Conservation (phyloP, 1,140 invertebrate species). For the Apis cerana region DNA sequence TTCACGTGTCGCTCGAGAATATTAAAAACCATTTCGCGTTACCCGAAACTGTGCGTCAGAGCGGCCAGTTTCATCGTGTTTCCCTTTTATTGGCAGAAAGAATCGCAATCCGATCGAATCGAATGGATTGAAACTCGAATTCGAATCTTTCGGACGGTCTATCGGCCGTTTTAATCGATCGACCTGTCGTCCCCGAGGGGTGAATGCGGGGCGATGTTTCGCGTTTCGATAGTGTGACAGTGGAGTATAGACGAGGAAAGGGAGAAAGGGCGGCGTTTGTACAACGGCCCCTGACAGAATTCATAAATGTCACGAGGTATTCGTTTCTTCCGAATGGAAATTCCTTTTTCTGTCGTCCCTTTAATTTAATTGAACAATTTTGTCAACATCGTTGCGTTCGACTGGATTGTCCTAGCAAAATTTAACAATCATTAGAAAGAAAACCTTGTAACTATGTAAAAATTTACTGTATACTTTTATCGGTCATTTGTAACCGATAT, state of each 20-base stretch:
- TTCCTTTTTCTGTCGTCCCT: too few relatives aligned
- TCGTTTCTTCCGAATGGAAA: too few relatives aligned
- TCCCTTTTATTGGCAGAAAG: background rate
- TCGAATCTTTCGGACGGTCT: background rate
- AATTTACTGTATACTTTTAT: too few relatives aligned
- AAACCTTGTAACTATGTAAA: too few relatives aligned
- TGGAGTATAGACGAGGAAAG: background rate
- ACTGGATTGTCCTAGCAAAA: too few relatives aligned
- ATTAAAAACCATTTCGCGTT: slow-evolving; percentile 46
- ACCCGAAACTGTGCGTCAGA: background rate
- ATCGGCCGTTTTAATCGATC: slow-evolving; percentile 1
- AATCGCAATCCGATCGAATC: slow-evolving; percentile 20
- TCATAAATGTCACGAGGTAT: background rate
- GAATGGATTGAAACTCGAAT: background rate
- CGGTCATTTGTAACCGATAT: too few relatives aligned
- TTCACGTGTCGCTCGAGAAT: slow-evolving; percentile 13
- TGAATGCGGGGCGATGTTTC: background rate
- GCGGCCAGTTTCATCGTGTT: background rate
- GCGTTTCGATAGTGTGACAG: background rate
- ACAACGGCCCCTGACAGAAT: background rate
- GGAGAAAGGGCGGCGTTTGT: background rate
- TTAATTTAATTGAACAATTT: too few relatives aligned
- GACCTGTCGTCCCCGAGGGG: background rate
- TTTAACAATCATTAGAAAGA: too few relatives aligned
- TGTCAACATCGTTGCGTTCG: too few relatives aligned